Percentiles rank a stretch among this genome's conserved stretches.
Evolutionary conservation across 2,113 vertebrate genomes (phyloP).

Genomic region (Meriones unguiculatus): DNA sequence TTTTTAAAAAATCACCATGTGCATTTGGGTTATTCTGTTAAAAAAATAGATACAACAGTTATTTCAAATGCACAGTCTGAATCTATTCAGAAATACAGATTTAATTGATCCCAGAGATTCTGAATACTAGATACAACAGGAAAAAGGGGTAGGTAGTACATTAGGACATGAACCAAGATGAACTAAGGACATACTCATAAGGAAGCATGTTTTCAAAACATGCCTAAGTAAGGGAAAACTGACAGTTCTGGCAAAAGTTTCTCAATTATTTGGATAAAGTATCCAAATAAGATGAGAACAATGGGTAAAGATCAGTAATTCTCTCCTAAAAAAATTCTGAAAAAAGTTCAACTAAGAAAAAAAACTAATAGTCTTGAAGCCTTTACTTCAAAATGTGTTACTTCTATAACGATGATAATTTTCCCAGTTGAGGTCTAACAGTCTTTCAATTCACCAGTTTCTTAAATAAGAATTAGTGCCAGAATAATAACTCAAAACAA

Average conservation of each 20-base stretch:
- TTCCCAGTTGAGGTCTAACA: slow-evolving; percentile 26
- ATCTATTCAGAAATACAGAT: slow-evolving; percentile 22
- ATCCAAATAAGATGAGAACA: slow-evolving; percentile 25
- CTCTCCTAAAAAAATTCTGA: not conserved
- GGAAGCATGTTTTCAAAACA: not conserved
- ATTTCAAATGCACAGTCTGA: slow-evolving; percentile 55
- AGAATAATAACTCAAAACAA: slow-evolving; percentile 26
- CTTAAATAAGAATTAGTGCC: slow-evolving; percentile 38
- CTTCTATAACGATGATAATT: not conserved
- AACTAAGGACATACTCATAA: slow-evolving; percentile 49
- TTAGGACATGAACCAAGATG: not conserved
- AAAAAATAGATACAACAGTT: slow-evolving; percentile 67
- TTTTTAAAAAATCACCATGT: slow-evolving; percentile 96
- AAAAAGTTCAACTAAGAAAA: not conserved
- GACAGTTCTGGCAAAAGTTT: not conserved
- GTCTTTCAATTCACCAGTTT: not conserved
- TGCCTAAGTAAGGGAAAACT: slow-evolving; percentile 2
- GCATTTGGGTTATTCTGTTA: slow-evolving; percentile 93
- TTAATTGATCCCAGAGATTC: slow-evolving; percentile 3
- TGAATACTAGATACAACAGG: not conserved
- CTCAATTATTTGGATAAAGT: not conserved
- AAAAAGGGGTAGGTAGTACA: not conserved
- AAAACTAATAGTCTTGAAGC: not conserved
- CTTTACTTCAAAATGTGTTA: slow-evolving; percentile 38
- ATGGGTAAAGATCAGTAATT: not conserved